Conservation (phyloP, 2,113 vertebrate genomes). For the Tinamus guttatus region DNA sequence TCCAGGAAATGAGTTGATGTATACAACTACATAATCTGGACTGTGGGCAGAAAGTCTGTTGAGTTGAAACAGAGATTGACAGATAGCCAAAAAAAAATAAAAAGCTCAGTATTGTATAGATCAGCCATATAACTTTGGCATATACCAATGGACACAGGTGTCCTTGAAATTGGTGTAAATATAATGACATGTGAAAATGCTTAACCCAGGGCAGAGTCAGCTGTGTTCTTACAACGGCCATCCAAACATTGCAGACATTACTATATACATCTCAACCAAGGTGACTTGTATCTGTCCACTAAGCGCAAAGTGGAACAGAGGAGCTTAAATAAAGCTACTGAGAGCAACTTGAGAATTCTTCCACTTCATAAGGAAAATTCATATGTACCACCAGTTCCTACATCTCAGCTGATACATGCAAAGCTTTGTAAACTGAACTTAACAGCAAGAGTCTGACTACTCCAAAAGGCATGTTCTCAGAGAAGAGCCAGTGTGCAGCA, state of each 20-base stretch:
- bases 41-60: fast-evolving
- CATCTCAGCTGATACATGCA: neutral
- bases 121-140: neutral
- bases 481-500: neutral
- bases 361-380: neutral
- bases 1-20: neutral
- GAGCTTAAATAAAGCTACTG: neutral
- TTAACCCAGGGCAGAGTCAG: neutral
- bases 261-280: neutral
- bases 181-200: neutral
- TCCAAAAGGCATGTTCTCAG: neutral
- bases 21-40: neutral
- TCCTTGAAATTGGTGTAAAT: neutral
- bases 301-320: neutral
- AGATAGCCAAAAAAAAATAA: neutral
- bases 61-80: neutral
- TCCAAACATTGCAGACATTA: neutral
- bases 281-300: neutral
- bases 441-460: neutral
- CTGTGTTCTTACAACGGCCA: neutral
- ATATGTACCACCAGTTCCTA: neutral
- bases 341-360: neutral
- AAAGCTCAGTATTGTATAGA: neutral
- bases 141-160: neutral
- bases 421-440: neutral